Evolutionary conservation across 2,888 invertebrate genomes (phyloP).

Genomic region (Pterobdella sp.): DNA sequence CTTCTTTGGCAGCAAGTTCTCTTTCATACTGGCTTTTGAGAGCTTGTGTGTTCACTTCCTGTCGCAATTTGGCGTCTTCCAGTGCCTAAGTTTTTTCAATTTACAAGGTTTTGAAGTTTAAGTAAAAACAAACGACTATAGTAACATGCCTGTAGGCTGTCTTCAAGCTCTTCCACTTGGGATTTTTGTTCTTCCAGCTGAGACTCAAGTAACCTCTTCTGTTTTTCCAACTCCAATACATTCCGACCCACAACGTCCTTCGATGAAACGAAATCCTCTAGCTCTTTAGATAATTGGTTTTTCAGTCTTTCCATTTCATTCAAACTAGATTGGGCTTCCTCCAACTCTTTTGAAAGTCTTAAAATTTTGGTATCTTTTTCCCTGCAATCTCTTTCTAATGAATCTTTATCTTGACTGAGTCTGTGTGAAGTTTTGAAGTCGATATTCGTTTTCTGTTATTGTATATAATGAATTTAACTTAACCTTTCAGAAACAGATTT

Average conservation of each 20-base stretch:
- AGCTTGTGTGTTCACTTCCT: slow-evolving; percentile 98
- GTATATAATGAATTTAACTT: not conserved
- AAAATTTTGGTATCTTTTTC: slow-evolving; percentile 94
- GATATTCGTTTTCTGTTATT: not conserved
- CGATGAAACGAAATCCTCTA: slow-evolving; percentile 90
- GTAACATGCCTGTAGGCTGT: slow-evolving; percentile 62
- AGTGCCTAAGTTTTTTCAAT: slow-evolving; percentile 56
- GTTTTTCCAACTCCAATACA: slow-evolving; percentile 91
- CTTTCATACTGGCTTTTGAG: slow-evolving; percentile 86
- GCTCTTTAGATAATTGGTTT: slow-evolving; percentile 76
- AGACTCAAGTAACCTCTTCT: slow-evolving; percentile 85
- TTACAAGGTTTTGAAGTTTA: not conserved
- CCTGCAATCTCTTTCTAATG: slow-evolving; percentile 83
- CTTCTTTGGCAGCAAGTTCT: slow-evolving; percentile 81
- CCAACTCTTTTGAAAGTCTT: slow-evolving; percentile 80
- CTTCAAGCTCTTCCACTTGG: slow-evolving; percentile 62
- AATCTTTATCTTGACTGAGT: slow-evolving; percentile 76
- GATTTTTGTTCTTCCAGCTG: slow-evolving; percentile 72
- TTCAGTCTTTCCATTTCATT: slow-evolving; percentile 81
- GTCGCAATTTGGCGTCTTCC: slow-evolving; percentile 88
- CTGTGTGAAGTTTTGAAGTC: slow-evolving; percentile 35
- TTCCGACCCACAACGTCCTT: slow-evolving; percentile 98
- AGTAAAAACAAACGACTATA: not conserved
- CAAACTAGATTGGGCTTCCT: slow-evolving; percentile 77
- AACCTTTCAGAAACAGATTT: slow-evolving; percentile 53